Evolutionary conservation across 2,888 invertebrate species (phyloP), one percentile per base, ranked within the genome.

Genomic region (Caenorhabditis angaria): DNA sequence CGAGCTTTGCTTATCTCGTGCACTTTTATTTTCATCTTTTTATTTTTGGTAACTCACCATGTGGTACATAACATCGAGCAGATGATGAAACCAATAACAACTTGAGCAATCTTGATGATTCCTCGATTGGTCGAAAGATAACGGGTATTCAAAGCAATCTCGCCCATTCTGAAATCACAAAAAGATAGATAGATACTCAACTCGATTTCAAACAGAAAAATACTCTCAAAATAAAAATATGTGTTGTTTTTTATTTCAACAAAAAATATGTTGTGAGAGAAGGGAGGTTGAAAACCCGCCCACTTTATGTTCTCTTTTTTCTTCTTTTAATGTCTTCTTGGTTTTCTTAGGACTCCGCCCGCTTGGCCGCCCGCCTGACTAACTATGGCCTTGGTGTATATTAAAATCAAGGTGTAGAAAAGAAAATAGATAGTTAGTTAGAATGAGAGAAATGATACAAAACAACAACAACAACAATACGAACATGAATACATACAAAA

Each of bases 71-170:
- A 76, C 24, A 84, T 77, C 4, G 83, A 82, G 69, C 84, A 83
- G 77, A 85, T 80, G 74, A 83, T 78, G 75, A 85, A 85, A 35
- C 85, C 85, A 63, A 73, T 55, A 61, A 85, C 61, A 71, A 85
- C 79, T 73, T 32, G 78, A 55, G 70, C 66, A 60, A 84, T 78
- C 76, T 84, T 84, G 74, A 77, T 75, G 74, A 83, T 70, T 62
- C 81, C 83, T 10, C 81, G 76, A 77, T 82, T 81, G 65, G 82
- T 73, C 28, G 77, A 77, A 35, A 84, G 72, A 65, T 82, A 83
- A 70, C 71, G 76, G 29, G 82, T 80, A 76, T 82, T 80, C 58
- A 82, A 67, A 41, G 74, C 61, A 65, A 82, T 76, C 59, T 80
- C 76, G 64, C 77, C 80, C 78, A 81, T 78, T 63, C 65, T 75